phyloP scores from a whole-genome alignment of 2,113 vertebrate genomes.

The Rhipidura dahli region DNA sequence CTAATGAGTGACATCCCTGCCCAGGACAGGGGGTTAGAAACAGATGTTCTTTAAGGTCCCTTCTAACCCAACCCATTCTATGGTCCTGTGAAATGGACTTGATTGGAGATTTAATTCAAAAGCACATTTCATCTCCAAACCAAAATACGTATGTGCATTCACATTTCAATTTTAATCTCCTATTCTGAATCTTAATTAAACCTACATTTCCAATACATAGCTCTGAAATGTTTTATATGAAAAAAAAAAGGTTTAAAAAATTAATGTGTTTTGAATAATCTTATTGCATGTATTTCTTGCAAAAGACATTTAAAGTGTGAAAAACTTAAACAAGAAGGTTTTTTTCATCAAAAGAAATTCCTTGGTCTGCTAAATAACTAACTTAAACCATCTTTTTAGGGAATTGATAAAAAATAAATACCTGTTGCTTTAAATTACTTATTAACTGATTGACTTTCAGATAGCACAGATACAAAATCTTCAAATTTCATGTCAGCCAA shows the following conservation, averaged over 20 bases:
- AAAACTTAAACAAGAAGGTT: neutral
- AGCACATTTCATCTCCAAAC: neutral
- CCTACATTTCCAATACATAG: neutral
- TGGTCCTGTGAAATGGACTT: neutral
- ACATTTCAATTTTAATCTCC: neutral
- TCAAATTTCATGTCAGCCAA: neutral
- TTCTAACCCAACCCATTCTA: neutral
- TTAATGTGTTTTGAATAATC: neutral
- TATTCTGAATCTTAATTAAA: neutral
- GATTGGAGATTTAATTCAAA: neutral
- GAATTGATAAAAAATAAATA: neutral
- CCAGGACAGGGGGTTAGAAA: neutral
- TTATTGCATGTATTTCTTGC: neutral
- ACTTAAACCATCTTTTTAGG: neutral
- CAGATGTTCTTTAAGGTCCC: neutral
- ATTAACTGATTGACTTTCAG: neutral
- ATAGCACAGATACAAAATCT: neutral
- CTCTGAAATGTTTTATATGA: neutral
- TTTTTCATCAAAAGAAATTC: neutral
- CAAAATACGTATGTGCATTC: neutral
- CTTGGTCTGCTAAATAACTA: neutral
- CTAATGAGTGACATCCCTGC: neutral
- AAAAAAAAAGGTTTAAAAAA: neutral
- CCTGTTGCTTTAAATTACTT: neutral
- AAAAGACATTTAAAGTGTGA: neutral